Percentiles rank a stretch among this genome's conserved stretches.
phyloP scores from a whole-genome alignment of 2,797 vertebrate species.

The Synaphobranchus kaupii region DNA sequence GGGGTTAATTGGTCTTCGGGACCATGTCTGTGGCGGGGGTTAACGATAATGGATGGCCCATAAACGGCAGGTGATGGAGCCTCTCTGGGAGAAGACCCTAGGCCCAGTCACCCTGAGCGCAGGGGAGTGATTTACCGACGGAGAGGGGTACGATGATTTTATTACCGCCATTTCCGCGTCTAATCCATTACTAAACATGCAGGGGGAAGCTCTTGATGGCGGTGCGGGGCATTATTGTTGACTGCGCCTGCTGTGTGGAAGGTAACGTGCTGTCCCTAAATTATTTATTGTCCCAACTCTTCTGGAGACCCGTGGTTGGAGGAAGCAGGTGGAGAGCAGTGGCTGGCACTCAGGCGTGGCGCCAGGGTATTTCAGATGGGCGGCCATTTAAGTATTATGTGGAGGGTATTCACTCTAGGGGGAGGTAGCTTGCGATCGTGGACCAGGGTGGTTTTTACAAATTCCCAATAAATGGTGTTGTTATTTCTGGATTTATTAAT shows the following conservation, averaged over 20 bases:
- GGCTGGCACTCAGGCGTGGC: no score
- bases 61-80: background rate
- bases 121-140: background rate
- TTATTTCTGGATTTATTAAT: no score
- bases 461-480: no score
- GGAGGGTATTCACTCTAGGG: no score
- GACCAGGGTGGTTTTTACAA: no score
- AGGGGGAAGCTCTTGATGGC: background rate
- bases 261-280: background rate
- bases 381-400: no score
- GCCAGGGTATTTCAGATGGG: no score
- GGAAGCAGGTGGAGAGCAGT: no score
- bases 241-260: background rate
- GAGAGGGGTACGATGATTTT: background rate
- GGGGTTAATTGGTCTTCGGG: background rate
- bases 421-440: no score
- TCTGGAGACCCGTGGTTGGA: background rate
- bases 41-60: background rate
- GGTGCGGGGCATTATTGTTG: background rate
- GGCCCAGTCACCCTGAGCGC: no score
- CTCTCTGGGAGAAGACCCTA: background rate
- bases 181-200: slow-evolving; percentile 18
- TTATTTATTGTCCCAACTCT: background rate
- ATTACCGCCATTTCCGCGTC: background rate
- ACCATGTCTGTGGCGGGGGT: background rate